A percentile compares a stretch with the other conserved stretches of the same genome.
phyloP scores from a whole-genome alignment of 1,140 invertebrate genomes.

The Liolophura sinensis region DNA sequence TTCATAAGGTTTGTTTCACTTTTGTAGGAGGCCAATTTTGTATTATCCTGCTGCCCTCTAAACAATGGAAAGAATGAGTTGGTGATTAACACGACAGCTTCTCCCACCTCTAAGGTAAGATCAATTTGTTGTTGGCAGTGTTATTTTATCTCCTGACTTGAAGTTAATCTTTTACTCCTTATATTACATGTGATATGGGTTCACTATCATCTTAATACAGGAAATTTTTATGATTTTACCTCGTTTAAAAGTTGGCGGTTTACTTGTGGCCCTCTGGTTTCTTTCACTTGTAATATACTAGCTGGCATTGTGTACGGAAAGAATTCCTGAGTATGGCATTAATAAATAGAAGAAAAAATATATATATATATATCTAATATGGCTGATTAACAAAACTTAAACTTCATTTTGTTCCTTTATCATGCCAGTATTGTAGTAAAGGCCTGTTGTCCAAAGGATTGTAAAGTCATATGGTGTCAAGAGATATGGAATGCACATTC shows the following conservation, averaged over 20 bases:
- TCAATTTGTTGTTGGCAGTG: background rate
- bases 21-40: slow-evolving; percentile 26
- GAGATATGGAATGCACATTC: no score
- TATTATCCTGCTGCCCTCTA: slow-evolving; percentile 26
- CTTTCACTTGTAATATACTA: background rate
- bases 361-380: no score
- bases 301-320: background rate
- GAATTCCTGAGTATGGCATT: background rate
- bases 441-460: no score
- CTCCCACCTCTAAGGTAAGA: slow-evolving; percentile 18
- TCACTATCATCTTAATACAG: background rate
- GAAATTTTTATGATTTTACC: no score
- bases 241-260: background rate
- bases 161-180: background rate
- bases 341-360: background rate
- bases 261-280: background rate
- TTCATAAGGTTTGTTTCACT: slow-evolving; percentile 3
- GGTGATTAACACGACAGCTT: slow-evolving; percentile 15
- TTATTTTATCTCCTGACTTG: background rate
- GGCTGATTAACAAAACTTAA: no score
- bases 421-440: no score
- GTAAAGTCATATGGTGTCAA: no score
- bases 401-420: no score
- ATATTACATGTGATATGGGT: background rate
- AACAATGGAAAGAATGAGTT: slow-evolving; percentile 25